Evolutionary conservation across 2,888 invertebrate genomes (phyloP).

Genomic region (Microctonus aethiopoides): DNA sequence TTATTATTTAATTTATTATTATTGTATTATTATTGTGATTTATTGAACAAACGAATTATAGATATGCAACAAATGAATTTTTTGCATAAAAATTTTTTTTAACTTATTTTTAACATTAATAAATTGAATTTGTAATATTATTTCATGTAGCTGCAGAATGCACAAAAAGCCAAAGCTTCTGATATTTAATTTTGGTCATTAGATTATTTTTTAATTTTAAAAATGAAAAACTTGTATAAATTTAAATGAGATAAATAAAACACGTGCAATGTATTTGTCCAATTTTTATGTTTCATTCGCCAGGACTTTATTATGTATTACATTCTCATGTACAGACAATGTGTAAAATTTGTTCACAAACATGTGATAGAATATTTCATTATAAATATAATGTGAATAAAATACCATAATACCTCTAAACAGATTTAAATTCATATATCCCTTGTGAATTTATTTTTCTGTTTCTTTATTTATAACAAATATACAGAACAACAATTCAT

Average conservation of each 20-base stretch:
- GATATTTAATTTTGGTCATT: not conserved
- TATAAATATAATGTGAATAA: constrained; percentile 57
- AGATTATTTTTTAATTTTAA: not conserved
- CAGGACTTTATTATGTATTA: constrained; percentile 43
- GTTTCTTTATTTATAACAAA: constrained; percentile 28
- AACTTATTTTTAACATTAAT: not conserved
- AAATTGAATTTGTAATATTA: not conserved
- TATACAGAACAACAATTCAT: not conserved
- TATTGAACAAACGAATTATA: not conserved
- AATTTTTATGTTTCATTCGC: not conserved
- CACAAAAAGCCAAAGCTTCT: constrained; percentile 16
- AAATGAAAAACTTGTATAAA: not conserved
- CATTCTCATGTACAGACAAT: constrained; percentile 54
- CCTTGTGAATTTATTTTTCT: constrained; percentile 14
- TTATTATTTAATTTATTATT: not conserved
- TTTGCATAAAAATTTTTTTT: not conserved
- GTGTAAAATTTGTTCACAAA: constrained; percentile 54
- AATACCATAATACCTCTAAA: constrained; percentile 53
- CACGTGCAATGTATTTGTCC: not conserved
- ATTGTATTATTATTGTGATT: not conserved
- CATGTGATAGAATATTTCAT: constrained; percentile 52
- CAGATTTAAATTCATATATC: constrained; percentile 28
- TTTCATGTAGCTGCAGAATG: not conserved
- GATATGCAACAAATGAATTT: not conserved
- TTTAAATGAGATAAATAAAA: not conserved